These are phyloP conservation scores for Heteromyza rotundicornis DNA, from an alignment of 2,888 invertebrate genomes.

Conservation along the genomic window DNA sequence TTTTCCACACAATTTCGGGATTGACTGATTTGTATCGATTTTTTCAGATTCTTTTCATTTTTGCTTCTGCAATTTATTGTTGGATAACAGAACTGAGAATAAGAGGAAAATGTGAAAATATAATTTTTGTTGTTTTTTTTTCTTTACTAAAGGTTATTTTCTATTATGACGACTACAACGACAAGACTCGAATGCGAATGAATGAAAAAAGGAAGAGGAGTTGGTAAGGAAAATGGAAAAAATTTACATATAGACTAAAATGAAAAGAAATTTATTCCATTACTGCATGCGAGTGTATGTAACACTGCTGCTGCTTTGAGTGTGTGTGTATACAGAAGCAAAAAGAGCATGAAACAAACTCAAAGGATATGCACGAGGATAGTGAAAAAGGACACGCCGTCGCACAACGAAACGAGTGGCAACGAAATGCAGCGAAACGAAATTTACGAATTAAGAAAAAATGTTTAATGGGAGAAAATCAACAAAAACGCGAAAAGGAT, in stretches of 20 bases:
- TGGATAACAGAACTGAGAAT: not conserved
- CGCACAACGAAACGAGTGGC: conserved; percentile 23
- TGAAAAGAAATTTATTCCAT: not conserved
- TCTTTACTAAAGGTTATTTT: not conserved
- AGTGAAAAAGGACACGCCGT: conserved; percentile 3
- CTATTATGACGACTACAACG: conserved; percentile 2
- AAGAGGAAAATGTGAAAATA: not conserved
- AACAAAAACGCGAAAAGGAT: not conserved
- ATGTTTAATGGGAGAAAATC: not conserved
- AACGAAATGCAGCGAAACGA: conserved; percentile 36
- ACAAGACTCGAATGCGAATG: not conserved
- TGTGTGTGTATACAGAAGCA: conserved; percentile 13
- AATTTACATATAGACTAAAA: not conserved
- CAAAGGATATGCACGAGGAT: not conserved
- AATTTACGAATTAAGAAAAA: conserved; percentile 1
- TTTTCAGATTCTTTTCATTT: not conserved
- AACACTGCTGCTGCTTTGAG: conserved; percentile 10
- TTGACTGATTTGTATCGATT: not conserved
- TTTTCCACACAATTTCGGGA: not conserved
- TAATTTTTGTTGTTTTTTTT: not conserved
- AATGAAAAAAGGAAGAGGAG: not conserved
- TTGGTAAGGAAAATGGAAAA: not conserved
- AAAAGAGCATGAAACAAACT: conserved; percentile 8
- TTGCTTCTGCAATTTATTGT: too few species aligned
- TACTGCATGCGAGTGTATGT: not conserved